These are phyloP conservation scores for Oreochromis tanganicae DNA, from an alignment of 2,113 vertebrate species.

Conservation along the genomic window DNA sequence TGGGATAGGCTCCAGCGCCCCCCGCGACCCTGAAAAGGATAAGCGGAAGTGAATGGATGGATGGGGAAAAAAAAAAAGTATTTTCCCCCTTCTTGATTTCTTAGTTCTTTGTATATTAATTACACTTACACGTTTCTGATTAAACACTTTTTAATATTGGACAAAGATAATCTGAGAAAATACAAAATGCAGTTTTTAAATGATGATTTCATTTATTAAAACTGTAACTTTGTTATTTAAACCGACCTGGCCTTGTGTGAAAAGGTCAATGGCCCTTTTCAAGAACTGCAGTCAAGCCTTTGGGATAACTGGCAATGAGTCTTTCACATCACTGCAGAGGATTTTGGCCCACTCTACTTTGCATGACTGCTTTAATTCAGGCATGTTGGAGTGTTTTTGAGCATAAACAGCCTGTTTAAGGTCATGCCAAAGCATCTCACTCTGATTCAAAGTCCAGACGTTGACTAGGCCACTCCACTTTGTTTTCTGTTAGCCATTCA, in stretches of 20 bases:
- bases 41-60: too few species aligned
- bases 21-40: too few species aligned
- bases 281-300: background rate
- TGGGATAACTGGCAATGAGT: background rate
- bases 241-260: background rate
- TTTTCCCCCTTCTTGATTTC: fast-evolving
- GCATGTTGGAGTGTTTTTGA: background rate
- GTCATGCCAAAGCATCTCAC: background rate
- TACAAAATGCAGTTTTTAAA: background rate
- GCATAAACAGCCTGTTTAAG: background rate
- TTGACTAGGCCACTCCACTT: background rate
- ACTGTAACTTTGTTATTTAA: background rate
- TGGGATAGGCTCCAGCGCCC: too few species aligned
- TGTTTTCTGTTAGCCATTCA: background rate
- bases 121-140: background rate
- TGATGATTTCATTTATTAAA: background rate
- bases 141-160: background rate
- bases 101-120: background rate
- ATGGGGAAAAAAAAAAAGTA: background rate
- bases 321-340: background rate
- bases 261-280: background rate
- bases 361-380: background rate
- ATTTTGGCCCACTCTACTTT: background rate
- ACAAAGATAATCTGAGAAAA: fast-evolving
- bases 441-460: background rate